Evolutionary conservation across 2,888 invertebrate genomes (phyloP).

Genomic region (Pseudolycoriella hygida): DNA sequence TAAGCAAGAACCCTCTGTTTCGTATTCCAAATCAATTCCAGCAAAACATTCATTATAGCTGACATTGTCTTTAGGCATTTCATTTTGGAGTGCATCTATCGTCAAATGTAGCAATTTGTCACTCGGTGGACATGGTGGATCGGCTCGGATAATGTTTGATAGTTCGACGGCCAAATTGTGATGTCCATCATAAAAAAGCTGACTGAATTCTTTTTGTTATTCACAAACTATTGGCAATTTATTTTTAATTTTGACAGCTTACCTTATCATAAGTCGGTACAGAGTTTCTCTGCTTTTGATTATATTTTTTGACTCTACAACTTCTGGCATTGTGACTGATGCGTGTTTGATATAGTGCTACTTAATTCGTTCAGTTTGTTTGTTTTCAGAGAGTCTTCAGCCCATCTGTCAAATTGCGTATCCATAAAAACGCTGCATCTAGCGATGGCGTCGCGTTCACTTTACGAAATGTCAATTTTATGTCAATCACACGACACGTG

Average conservation of each 20-base stretch:
- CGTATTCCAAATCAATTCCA: slow-evolving; percentile 66
- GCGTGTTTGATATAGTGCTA: too few relatives aligned
- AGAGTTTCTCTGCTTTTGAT: slow-evolving; percentile 77
- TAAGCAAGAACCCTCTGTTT: slow-evolving; percentile 81
- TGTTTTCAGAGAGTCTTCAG: too few relatives aligned
- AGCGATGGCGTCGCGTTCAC: too few relatives aligned
- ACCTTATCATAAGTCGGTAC: slow-evolving; percentile 88
- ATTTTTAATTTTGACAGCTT: slow-evolving; percentile 12
- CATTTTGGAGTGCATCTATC: slow-evolving; percentile 67
- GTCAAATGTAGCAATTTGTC: slow-evolving; percentile 79
- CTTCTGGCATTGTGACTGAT: slow-evolving; percentile 16
- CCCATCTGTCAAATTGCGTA: too few relatives aligned
- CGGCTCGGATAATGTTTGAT: slow-evolving; percentile 69
- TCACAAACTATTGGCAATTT: slow-evolving; percentile 13
- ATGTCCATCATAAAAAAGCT: slow-evolving; percentile 93
- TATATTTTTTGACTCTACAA: slow-evolving; percentile 51
- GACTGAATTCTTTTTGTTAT: too few relatives aligned
- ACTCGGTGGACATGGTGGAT: slow-evolving; percentile 90
- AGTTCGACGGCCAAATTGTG: slow-evolving; percentile 79
- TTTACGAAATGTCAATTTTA: too few relatives aligned
- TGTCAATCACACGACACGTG: too few relatives aligned
- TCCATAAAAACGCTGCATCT: too few relatives aligned
- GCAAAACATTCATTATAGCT: slow-evolving; percentile 12
- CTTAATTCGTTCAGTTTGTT: too few relatives aligned
- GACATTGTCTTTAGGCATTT: slow-evolving; percentile 38